Percentiles rank a stretch among this genome's conserved stretches.
phyloP scores from a whole-genome alignment of 2,888 invertebrate genomes.

The Cheilosia vernalis region DNA sequence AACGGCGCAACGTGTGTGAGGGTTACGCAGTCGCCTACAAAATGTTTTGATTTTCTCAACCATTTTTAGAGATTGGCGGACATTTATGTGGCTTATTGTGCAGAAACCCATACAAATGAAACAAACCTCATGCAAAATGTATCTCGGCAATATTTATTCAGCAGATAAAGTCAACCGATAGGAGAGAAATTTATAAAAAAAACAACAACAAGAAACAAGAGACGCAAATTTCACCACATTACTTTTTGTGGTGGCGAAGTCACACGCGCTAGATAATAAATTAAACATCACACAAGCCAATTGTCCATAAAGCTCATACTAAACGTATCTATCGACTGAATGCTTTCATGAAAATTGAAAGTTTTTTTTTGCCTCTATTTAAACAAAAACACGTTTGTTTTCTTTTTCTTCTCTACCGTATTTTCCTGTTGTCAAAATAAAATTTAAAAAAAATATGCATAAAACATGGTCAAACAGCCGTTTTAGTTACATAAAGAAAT shows the following conservation, averaged over 20 bases:
- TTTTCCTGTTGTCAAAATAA: slow-evolving; percentile 15
- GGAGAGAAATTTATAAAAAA: slow-evolving; percentile 44
- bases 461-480: not conserved
- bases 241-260: slow-evolving; percentile 11
- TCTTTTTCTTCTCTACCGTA: not conserved
- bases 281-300: slow-evolving; percentile 42
- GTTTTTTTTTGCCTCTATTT: slow-evolving; percentile 10
- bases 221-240: slow-evolving; percentile 51
- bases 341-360: slow-evolving; percentile 45
- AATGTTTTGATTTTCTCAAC: too few relatives aligned
- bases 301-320: slow-evolving; percentile 29
- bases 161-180: slow-evolving; percentile 28
- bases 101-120: not conserved
- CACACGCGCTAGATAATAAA: slow-evolving; percentile 52
- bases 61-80: too few relatives aligned
- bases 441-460: not conserved
- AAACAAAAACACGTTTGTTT: slow-evolving; percentile 25
- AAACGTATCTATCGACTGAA: slow-evolving; percentile 5
- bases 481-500: slow-evolving; percentile 3
- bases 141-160: slow-evolving; percentile 31
- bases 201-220: slow-evolving; percentile 24
- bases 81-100: too few relatives aligned
- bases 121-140: not conserved
- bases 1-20: too few relatives aligned
- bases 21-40: too few relatives aligned